Percentiles rank a stretch among this genome's conserved stretches.
These are phyloP conservation scores for Molossus alvarezi DNA, from an alignment of 2,797 vertebrate species.

Conservation along the genomic window DNA sequence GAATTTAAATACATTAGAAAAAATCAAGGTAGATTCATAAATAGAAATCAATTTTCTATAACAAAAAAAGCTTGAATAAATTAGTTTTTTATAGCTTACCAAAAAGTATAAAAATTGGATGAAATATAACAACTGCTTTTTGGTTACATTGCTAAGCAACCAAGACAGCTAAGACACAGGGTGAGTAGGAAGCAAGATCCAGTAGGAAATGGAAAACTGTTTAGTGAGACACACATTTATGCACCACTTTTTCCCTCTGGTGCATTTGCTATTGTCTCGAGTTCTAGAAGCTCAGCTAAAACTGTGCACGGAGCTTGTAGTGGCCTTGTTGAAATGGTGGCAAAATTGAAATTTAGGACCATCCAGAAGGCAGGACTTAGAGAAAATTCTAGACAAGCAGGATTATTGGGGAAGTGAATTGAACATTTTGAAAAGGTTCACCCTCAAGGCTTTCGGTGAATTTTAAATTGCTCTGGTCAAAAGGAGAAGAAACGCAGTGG, in stretches of 20 bases:
- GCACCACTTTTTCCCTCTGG: not conserved
- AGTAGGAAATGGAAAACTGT: not conserved
- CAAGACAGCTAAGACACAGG: not conserved
- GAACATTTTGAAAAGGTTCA: not conserved
- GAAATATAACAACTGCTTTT: not conserved
- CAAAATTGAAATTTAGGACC: not conserved
- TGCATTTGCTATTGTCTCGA: not conserved
- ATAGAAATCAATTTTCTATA: not conserved
- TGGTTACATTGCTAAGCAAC: not conserved
- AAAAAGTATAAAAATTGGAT: not conserved
- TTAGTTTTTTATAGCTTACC: not conserved
- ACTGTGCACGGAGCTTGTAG: not conserved
- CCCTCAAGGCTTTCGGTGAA: not conserved
- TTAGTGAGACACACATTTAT: not conserved
- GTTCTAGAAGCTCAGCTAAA: not conserved
- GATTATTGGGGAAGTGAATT: not conserved
- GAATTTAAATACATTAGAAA: slow-evolving; percentile 8
- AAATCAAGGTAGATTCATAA: not conserved
- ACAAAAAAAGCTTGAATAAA: not conserved
- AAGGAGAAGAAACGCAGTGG: not conserved
- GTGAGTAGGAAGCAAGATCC: not conserved
- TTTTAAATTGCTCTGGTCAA: not conserved
- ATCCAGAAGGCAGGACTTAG: not conserved
- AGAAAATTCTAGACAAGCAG: not conserved
- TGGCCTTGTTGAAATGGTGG: not conserved